phyloP scores from a whole-genome alignment of 53 echinoderm and acorn worm genomes.

The Actinopyga echinites region DNA sequence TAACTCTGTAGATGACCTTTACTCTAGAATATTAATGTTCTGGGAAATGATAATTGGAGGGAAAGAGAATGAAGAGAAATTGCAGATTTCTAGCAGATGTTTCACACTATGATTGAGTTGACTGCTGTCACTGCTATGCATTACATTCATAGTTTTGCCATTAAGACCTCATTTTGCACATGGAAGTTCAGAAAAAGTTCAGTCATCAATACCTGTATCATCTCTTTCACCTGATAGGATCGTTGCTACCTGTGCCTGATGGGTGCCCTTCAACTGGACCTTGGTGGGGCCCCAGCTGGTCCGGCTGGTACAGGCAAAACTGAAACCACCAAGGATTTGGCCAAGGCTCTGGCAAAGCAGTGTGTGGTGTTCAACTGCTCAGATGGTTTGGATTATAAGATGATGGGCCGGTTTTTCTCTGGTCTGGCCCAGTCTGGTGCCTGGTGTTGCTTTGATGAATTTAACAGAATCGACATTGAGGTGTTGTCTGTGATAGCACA shows the following conservation, averaged over 20 bases:
- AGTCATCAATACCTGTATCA: not conserved
- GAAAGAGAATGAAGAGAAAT: too few relatives aligned
- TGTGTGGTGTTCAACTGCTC: slow-evolving; percentile 99
- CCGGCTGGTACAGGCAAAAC: slow-evolving; percentile 99
- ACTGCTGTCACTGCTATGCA: too few relatives aligned
- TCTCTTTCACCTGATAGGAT: slow-evolving; percentile 66
- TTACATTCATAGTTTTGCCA: too few relatives aligned
- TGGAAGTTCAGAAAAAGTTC: too few relatives aligned
- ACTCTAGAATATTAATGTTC: too few relatives aligned
- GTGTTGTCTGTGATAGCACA: slow-evolving; percentile 99
- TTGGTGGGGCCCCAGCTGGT: slow-evolving; percentile 97
- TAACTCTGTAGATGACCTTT: too few relatives aligned
- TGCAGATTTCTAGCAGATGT: too few relatives aligned
- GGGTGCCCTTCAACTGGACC: slow-evolving; percentile 98
- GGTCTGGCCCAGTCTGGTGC: slow-evolving; percentile 97
- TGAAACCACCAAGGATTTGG: slow-evolving; percentile 97
- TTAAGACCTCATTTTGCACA: too few relatives aligned
- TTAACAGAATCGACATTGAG: slow-evolving; percentile 96
- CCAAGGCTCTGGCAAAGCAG: slow-evolving; percentile 97
- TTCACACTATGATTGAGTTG: too few relatives aligned
- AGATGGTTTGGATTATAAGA: slow-evolving; percentile 94
- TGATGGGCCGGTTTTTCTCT: slow-evolving; percentile 99
- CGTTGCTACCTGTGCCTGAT: slow-evolving; percentile 99
- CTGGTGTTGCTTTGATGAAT: slow-evolving; percentile 99
- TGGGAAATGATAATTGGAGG: too few relatives aligned